Evolutionary conservation across 1,140 invertebrate species (phyloP).

Genomic region (Sinella curviseta): DNA sequence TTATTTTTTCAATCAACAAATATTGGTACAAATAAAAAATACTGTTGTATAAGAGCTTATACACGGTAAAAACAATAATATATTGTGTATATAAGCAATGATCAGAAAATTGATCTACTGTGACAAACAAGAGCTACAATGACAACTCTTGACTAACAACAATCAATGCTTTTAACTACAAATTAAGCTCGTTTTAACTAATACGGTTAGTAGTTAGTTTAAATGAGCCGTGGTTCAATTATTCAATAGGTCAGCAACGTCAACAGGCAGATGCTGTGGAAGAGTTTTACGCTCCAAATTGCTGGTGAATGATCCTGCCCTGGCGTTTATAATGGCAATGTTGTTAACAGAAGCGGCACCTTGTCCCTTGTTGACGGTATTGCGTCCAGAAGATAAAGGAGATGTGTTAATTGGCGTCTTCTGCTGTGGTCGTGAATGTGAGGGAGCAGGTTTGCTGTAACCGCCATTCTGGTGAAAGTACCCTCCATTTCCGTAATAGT

Average conservation of each 20-base stretch:
- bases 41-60: too few relatives aligned
- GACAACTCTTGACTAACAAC: too few relatives aligned
- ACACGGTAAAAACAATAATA: too few relatives aligned
- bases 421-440: neutral
- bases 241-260: neutral
- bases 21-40: too few relatives aligned
- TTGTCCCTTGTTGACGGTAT: neutral
- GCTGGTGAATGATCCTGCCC: neutral
- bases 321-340: constrained; percentile 8
- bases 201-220: neutral
- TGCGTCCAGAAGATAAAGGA: neutral
- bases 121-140: too few relatives aligned
- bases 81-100: too few relatives aligned
- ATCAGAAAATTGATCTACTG: neutral
- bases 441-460: neutral
- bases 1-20: too few relatives aligned
- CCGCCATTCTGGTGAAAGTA: neutral
- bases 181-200: too few relatives aligned
- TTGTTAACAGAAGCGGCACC: constrained; percentile 3
- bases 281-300: neutral
- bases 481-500: neutral
- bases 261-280: neutral
- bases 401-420: neutral
- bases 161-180: too few relatives aligned
- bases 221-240: neutral